phyloP scores from a whole-genome alignment of 2,797 vertebrate genomes.

The Xenops minutus region DNA sequence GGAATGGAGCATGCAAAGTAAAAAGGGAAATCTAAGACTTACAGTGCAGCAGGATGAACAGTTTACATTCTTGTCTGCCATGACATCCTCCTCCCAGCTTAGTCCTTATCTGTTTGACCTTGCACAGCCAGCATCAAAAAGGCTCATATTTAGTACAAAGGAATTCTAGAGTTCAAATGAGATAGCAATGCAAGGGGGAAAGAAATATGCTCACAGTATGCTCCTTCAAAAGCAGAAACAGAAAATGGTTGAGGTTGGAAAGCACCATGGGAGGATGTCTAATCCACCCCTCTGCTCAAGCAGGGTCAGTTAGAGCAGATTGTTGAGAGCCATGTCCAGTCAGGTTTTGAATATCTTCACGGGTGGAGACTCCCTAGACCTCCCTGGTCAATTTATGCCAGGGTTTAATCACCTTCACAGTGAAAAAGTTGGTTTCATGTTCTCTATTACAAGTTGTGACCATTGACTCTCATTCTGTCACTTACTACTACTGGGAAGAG shows the following conservation, averaged over 20 bases:
- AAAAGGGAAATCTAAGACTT: slow-evolving; percentile 29
- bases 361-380: not conserved
- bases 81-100: slow-evolving; percentile 26
- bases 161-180: slow-evolving; percentile 18
- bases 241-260: not conserved
- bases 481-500: not conserved
- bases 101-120: slow-evolving; percentile 57
- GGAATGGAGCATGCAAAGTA: not conserved
- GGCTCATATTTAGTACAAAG: slow-evolving; percentile 6
- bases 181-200: not conserved
- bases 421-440: not conserved
- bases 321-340: not conserved
- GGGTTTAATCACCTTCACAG: not conserved
- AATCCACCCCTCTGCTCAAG: not conserved
- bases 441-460: not conserved
- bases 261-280: not conserved
- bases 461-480: not conserved
- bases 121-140: not conserved
- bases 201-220: not conserved
- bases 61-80: slow-evolving; percentile 60
- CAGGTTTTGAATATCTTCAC: not conserved
- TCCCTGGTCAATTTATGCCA: not conserved
- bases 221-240: not conserved
- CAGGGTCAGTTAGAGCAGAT: not conserved
- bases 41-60: not conserved